These are phyloP conservation scores for Volucella inflata DNA, from an alignment of 2,888 invertebrate species.

Conservation along the genomic window DNA sequence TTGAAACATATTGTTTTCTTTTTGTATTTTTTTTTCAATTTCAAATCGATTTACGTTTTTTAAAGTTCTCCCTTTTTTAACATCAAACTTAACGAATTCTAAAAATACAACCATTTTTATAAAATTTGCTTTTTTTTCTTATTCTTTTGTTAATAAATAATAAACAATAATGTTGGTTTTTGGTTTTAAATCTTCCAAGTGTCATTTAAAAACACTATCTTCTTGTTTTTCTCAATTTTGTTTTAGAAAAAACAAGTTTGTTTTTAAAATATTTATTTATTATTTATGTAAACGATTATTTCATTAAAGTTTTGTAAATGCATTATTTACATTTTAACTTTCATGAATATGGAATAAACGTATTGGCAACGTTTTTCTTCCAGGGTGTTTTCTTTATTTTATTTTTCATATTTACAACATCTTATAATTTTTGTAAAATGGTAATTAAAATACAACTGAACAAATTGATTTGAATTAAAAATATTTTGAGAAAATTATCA, in stretches of 20 bases:
- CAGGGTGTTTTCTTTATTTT: too few species aligned
- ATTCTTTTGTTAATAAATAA: constrained; percentile 9
- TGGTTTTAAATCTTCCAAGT: neutral
- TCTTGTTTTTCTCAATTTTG: neutral
- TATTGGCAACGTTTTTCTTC: too few species aligned
- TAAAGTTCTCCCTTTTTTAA: constrained; percentile 24
- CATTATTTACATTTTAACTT: too few species aligned
- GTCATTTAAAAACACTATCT: neutral
- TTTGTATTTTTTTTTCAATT: constrained; percentile 2
- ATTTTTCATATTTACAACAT: too few species aligned
- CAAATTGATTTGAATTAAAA: too few species aligned
- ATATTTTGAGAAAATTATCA: too few species aligned
- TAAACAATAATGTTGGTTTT: neutral
- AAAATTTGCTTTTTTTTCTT: constrained; percentile 7
- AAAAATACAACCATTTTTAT: constrained; percentile 62
- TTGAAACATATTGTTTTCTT: constrained; percentile 4
- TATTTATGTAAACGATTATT: too few species aligned
- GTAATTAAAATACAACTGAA: too few species aligned
- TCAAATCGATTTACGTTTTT: neutral
- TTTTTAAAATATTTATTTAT: neutral
- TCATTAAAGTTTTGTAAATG: too few species aligned
- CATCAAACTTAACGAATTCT: constrained; percentile 57
- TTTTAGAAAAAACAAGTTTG: neutral
- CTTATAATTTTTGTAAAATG: too few species aligned
- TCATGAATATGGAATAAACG: too few species aligned